Evolutionary conservation across 2,888 invertebrate species (phyloP).

Genomic region (Caenorhabditis becei): DNA sequence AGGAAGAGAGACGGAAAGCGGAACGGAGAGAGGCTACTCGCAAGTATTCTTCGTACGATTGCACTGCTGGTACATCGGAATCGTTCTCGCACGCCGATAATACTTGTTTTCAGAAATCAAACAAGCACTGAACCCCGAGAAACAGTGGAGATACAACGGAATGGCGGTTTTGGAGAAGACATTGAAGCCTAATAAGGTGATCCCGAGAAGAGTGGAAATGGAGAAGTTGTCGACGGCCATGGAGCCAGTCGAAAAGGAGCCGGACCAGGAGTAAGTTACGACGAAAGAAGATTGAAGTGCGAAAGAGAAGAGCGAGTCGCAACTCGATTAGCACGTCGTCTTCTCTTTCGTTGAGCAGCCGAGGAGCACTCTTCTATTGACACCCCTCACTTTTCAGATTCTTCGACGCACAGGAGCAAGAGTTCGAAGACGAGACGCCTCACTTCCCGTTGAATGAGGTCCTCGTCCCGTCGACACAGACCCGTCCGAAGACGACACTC

Average conservation of each 20-base stretch:
- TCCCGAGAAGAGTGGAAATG: slow-evolving; percentile 11
- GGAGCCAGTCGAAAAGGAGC: slow-evolving; percentile 20
- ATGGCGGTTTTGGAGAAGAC: slow-evolving; percentile 46
- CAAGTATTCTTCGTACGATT: slow-evolving; percentile 37
- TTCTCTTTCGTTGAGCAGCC: slow-evolving; percentile 24
- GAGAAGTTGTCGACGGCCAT: neutral
- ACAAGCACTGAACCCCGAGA: slow-evolving; percentile 33
- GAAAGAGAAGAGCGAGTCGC: slow-evolving; percentile 26
- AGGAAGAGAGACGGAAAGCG: slow-evolving; percentile 39
- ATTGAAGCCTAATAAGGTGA: slow-evolving; percentile 18
- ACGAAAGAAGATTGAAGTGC: slow-evolving; percentile 21
- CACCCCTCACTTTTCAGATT: slow-evolving; percentile 20
- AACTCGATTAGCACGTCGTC: slow-evolving; percentile 53
- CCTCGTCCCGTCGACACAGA: slow-evolving; percentile 19
- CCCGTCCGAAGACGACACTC: slow-evolving; percentile 15
- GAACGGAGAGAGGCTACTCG: slow-evolving; percentile 23
- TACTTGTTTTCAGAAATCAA: slow-evolving; percentile 46
- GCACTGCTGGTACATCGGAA: slow-evolving; percentile 2
- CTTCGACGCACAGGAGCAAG: slow-evolving; percentile 27
- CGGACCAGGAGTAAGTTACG: slow-evolving; percentile 44
- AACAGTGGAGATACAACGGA: slow-evolving; percentile 37
- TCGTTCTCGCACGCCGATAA: neutral
- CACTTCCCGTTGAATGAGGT: slow-evolving; percentile 40
- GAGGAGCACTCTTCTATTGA: neutral
- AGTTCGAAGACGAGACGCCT: slow-evolving; percentile 36